Evolutionary conservation across 1,140 invertebrate species (phyloP), one percentile per base, ranked within the genome.

Genomic region (Lethocerus indicus): DNA sequence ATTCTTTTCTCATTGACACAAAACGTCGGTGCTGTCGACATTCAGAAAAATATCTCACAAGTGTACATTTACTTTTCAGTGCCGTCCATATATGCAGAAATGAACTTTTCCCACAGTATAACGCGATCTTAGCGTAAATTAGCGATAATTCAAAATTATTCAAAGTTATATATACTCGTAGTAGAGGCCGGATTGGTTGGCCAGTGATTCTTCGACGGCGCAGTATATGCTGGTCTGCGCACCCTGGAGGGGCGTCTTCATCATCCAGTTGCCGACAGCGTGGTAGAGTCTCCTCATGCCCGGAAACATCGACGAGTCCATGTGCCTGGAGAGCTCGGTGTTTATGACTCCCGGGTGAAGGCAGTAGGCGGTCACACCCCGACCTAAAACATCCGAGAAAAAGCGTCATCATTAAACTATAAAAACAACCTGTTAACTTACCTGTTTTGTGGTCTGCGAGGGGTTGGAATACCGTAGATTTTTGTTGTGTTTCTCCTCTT

Each of bases 181-280:
- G 65, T 74, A 75, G 14, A 76, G 58, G 50, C 83, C 81, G 56
- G 72, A 76, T 60, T 77, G 64, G 52, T 73, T 64, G 1, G 68
- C 74, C 53, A 74, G 68, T 50, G 73, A 67, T 51, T 82, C 78
- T 61, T 83, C 79, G 1, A 88, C 60, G 2, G 83, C 74, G 59
- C 86, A 85, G 58, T 85, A 75, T 28, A 92, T 66, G 1, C 76
- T 77, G 1, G 86, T 88, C 63, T 90, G 86, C 12, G 81, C 81
- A 1, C 86, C 86, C 55, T 79, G 71, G 52, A 70, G 67, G 0
- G 73, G 68, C 9, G 64, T 69, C 62, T 84, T 84, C 28, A 75
- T 67, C 41, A 78, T 70, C 13, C 50, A 48, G 2, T 46, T 3
- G 53, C 59, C 64, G 1, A 67, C 26, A 49, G 43, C 61, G 43